Percentiles rank a stretch among this genome's conserved stretches.
Evolutionary conservation across 2,888 invertebrate genomes (phyloP).

Genomic region (Melinopterus prodromus): DNA sequence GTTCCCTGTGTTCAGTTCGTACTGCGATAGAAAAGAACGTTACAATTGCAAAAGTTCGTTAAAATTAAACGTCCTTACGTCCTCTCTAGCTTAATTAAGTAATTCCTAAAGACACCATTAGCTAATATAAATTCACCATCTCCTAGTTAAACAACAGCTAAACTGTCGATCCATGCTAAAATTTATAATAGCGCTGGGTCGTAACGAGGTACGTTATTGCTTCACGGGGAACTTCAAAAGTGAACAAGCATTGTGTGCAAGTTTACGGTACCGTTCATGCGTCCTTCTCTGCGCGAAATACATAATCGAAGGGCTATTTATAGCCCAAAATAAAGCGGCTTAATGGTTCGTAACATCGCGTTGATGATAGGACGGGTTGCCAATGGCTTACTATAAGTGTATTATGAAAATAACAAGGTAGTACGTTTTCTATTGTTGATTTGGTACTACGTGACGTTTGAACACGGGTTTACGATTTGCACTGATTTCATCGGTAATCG

Average conservation of each 20-base stretch:
- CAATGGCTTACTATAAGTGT: background rate
- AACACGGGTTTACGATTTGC: background rate
- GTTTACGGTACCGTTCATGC: background rate
- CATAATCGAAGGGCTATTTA: background rate
- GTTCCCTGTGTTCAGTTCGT: too few relatives aligned
- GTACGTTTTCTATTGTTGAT: background rate
- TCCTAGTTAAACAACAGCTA: background rate
- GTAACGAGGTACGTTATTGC: background rate
- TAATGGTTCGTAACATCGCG: constrained; percentile 4
- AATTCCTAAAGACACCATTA: too few relatives aligned
- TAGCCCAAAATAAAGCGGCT: background rate
- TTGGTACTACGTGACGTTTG: background rate
- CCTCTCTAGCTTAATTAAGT: too few relatives aligned
- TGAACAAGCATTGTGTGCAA: background rate
- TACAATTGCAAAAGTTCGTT: too few relatives aligned
- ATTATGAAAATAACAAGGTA: background rate
- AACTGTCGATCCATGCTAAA: background rate
- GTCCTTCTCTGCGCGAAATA: background rate
- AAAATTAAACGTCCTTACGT: too few relatives aligned
- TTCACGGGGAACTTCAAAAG: background rate
- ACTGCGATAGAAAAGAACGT: too few relatives aligned
- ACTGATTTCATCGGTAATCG: background rate
- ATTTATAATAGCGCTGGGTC: background rate
- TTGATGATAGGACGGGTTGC: background rate
- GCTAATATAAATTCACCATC: background rate